phyloP scores from a whole-genome alignment of 2,113 vertebrate genomes.

The Passer domesticus region DNA sequence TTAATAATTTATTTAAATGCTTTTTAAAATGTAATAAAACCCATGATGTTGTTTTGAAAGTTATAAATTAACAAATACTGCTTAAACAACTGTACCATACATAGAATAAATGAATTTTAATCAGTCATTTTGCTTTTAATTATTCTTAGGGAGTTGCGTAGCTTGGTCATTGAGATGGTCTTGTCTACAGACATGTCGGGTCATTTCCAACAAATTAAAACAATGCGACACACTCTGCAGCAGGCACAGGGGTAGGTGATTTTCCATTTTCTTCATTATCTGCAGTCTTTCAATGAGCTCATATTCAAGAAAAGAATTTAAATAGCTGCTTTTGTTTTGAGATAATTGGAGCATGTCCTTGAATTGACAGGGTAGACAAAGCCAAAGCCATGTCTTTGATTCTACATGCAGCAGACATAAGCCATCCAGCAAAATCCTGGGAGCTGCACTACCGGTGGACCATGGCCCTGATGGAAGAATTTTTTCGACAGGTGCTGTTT shows the following conservation, averaged over 20 bases:
- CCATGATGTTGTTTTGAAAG: constrained; percentile 19
- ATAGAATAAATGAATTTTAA: constrained; percentile 24
- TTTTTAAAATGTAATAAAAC: neutral
- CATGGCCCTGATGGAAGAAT: constrained; percentile 92
- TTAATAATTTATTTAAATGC: constrained; percentile 48
- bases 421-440: constrained; percentile 94
- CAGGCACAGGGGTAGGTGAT: constrained; percentile 88
- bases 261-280: constrained; percentile 14
- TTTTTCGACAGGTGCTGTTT: constrained; percentile 90
- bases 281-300: neutral
- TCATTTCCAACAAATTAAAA: constrained; percentile 96
- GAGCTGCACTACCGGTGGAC: constrained; percentile 91
- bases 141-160: constrained; percentile 85
- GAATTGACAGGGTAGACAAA: constrained; percentile 88
- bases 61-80: constrained; percentile 9
- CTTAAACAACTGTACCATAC: constrained; percentile 25
- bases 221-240: constrained; percentile 88
- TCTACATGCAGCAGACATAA: constrained; percentile 95
- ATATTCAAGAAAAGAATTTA: constrained; percentile 10
- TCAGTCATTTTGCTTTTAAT: constrained; percentile 54
- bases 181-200: constrained; percentile 97
- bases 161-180: constrained; percentile 94
- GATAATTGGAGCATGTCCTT: constrained; percentile 66
- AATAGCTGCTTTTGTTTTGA: constrained; percentile 44
- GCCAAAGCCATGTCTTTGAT: constrained; percentile 93